Percentiles rank a stretch among this genome's conserved stretches.
phyloP scores from a whole-genome alignment of 2,888 invertebrate species.

The Polydrusus cervinus region DNA sequence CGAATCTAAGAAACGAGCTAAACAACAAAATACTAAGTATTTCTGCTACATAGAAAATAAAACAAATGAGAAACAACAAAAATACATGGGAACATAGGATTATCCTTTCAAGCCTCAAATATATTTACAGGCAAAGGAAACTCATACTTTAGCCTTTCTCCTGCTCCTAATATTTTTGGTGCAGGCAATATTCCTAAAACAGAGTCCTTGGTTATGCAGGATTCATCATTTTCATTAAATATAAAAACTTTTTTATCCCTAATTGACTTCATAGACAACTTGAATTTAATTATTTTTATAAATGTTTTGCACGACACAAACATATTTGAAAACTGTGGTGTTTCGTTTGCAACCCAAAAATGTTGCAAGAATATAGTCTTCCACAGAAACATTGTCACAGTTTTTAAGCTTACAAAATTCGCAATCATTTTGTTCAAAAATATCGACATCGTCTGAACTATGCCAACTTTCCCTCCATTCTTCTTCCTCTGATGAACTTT shows the following conservation, averaged over 20 bases:
- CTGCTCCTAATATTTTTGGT: slow-evolving; percentile 6
- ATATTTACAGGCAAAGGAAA: slow-evolving; percentile 6
- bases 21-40: slow-evolving; percentile 1
- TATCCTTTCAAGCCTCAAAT: background rate
- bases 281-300: slow-evolving; percentile 16
- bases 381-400: slow-evolving; percentile 21
- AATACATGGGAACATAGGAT: background rate
- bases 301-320: slow-evolving; percentile 35
- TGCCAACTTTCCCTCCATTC: slow-evolving; percentile 32
- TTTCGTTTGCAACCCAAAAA: slow-evolving; percentile 37
- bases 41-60: background rate
- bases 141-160: slow-evolving; percentile 9
- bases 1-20: background rate
- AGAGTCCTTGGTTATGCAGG: background rate
- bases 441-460: slow-evolving; percentile 27
- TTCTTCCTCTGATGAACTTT: slow-evolving; percentile 26
- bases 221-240: background rate
- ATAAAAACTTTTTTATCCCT: slow-evolving; percentile 9
- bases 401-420: background rate
- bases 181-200: slow-evolving; percentile 9
- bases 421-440: background rate
- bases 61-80: slow-evolving; percentile 1
- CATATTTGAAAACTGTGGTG: slow-evolving; percentile 29
- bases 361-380: slow-evolving; percentile 28
- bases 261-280: slow-evolving; percentile 19